Conservation (phyloP, 2,113 vertebrate species). For the Hydropotes inermis region DNA sequence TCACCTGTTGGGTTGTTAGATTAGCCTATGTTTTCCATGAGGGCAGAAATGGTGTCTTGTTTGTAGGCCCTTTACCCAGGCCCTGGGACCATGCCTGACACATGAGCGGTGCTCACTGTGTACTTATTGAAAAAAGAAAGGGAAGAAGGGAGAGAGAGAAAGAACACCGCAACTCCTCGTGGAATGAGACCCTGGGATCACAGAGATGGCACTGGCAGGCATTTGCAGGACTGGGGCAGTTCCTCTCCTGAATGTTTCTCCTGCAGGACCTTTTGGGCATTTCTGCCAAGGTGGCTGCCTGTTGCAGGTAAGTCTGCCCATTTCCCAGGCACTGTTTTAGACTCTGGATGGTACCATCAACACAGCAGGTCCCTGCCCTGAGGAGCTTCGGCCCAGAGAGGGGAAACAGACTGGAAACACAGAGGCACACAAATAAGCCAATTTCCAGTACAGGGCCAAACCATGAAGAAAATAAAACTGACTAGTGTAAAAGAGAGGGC, state of each 20-base stretch:
- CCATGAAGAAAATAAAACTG: not conserved
- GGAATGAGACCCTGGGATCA: not conserved
- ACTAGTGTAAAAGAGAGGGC: not conserved
- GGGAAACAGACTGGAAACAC: not conserved
- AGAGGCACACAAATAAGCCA: not conserved
- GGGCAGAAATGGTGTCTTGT: not conserved
- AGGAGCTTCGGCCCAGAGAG: not conserved
- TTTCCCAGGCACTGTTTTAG: not conserved
- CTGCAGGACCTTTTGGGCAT: not conserved
- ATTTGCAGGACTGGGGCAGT: no score
- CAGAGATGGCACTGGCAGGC: not conserved
- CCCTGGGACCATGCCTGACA: not conserved
- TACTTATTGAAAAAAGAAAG: not conserved
- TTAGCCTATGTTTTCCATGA: not conserved
- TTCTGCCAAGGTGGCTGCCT: not conserved
- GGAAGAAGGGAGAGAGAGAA: not conserved
- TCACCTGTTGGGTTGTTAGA: not conserved
- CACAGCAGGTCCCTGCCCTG: not conserved
- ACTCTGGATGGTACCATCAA: not conserved
- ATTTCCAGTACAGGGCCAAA: accelerated
- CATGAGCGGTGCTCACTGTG: not conserved
- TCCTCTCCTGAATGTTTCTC: not conserved
- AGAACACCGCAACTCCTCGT: no score
- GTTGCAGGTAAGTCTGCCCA: not conserved
- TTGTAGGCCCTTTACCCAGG: not conserved